phyloP scores from a whole-genome alignment of 1,140 invertebrate species.

The Drosophila quadrilineata region DNA sequence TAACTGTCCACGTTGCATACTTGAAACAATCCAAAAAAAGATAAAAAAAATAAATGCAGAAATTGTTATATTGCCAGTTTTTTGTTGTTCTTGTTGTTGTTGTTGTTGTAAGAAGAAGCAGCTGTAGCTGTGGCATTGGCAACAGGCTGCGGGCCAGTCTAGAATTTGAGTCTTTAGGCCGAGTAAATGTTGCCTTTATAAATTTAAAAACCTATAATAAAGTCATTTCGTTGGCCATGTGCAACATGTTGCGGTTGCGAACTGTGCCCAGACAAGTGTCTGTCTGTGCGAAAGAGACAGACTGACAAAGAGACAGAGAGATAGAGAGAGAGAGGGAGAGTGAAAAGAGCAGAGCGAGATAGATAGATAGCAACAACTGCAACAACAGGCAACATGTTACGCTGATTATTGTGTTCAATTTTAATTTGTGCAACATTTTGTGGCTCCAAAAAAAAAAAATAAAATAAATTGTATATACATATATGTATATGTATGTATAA shows the following conservation, averaged over 20 bases:
- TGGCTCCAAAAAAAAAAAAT: too few species aligned
- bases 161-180: constrained; percentile 64
- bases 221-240: constrained; percentile 63
- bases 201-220: constrained; percentile 79
- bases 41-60: too few species aligned
- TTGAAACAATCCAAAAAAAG: too few species aligned
- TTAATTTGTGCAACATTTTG: constrained; percentile 77
- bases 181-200: constrained; percentile 74
- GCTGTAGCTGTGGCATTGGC: neutral
- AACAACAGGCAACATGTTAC: constrained; percentile 53
- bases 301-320: constrained; percentile 8
- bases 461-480: too few species aligned
- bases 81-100: neutral
- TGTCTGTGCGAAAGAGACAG: constrained; percentile 17
- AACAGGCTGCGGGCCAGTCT: constrained; percentile 37
- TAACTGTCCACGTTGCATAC: too few species aligned
- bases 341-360: neutral
- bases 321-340: neutral
- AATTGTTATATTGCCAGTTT: too few species aligned
- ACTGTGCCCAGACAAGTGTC: neutral
- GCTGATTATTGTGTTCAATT: constrained; percentile 74
- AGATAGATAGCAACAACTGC: constrained; percentile 17
- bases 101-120: neutral
- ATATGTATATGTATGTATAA: too few species aligned
- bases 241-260: constrained; percentile 12